Evolutionary conservation across 53 echinoderm and acorn worm species (phyloP), one percentile per base, ranked within the genome.

Genomic region (Hippasteria phrygiana): DNA sequence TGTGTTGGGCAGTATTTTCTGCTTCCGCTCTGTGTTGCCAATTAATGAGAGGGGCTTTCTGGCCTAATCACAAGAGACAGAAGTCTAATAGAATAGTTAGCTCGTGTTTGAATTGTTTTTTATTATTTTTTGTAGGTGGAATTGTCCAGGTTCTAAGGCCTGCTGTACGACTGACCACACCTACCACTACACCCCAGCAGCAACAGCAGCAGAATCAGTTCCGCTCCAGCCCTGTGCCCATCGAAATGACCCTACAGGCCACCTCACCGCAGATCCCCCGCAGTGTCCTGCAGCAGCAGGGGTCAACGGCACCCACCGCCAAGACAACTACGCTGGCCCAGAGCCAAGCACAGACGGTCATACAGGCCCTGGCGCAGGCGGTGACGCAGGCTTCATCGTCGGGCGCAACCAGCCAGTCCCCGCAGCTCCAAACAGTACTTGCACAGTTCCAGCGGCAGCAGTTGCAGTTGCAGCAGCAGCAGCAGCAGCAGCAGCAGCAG

Each of bases 61-160:
- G n/a, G n/a, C n/a, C n/a, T n/a, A n/a, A n/a, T n/a, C n/a, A n/a
- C n/a, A n/a, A n/a, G n/a, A n/a, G n/a, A n/a, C n/a, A n/a, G n/a
- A n/a, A n/a, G n/a, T n/a, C n/a, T n/a, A n/a, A n/a, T n/a, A n/a
- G n/a, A n/a, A n/a, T n/a, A n/a, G n/a, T n/a, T n/a, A n/a, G n/a
- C n/a, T n/a, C n/a, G n/a, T n/a, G n/a, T n/a, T n/a, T n/a, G n/a
- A n/a, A n/a, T n/a, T n/a, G n/a, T n/a, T n/a, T n/a, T n/a, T n/a
- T 1, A 11, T 73, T 88, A 67, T 16, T 73, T 8, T 34, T 77
- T 54, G 22, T 77, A 97, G 97, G 97, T 77, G 93, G 97, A 16
- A 93, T 97, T n/a, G 95, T 97, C 3, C 95, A 95, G 51, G 89
- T 93, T 22, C 54, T 95, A 37, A 62, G 95, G 26, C 91, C 91